Conservation (phyloP, 2,888 invertebrate genomes). For the Noctua janthina region DNA sequence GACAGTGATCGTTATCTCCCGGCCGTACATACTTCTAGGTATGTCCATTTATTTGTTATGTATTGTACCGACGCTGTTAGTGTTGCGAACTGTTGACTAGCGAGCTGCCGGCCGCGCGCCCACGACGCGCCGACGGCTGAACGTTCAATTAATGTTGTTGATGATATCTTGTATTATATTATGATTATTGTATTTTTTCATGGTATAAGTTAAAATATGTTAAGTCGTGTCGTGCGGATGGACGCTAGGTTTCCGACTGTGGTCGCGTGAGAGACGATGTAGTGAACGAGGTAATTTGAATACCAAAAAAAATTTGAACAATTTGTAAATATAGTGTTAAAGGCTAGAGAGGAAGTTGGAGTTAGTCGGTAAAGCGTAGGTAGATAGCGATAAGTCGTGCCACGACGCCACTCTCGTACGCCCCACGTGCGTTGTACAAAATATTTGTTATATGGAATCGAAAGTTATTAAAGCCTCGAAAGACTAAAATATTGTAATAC, state of each 20-base stretch:
- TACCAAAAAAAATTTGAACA: constrained; percentile 90
- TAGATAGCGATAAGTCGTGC: constrained; percentile 88
- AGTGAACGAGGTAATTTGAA: constrained; percentile 88
- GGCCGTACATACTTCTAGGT: constrained; percentile 87
- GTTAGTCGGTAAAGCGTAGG: constrained; percentile 85
- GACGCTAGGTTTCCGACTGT: constrained; percentile 79
- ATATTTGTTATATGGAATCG: constrained; percentile 89
- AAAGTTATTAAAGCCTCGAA: constrained; percentile 88
- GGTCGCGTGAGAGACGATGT: constrained; percentile 82
- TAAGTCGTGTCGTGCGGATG: constrained; percentile 86
- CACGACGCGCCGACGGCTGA: constrained; percentile 73
- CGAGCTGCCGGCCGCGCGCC: constrained; percentile 70
- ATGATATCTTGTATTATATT: constrained; percentile 88
- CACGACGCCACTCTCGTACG: constrained; percentile 87
- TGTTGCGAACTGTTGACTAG: constrained; percentile 85
- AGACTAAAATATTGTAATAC: constrained; percentile 90
- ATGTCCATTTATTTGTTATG: constrained; percentile 89
- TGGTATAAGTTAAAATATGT: constrained; percentile 88
- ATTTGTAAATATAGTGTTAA: constrained; percentile 90
- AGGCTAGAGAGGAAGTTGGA: constrained; percentile 83
- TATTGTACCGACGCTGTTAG: constrained; percentile 84
- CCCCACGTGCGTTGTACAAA: constrained; percentile 90
- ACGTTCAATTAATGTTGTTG: constrained; percentile 88
- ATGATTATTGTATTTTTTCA: constrained; percentile 89
- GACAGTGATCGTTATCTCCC: constrained; percentile 86